These are phyloP conservation scores for Acrossocheilus fasciatus DNA, from an alignment of 2,797 vertebrate species.

Conservation along the genomic window DNA sequence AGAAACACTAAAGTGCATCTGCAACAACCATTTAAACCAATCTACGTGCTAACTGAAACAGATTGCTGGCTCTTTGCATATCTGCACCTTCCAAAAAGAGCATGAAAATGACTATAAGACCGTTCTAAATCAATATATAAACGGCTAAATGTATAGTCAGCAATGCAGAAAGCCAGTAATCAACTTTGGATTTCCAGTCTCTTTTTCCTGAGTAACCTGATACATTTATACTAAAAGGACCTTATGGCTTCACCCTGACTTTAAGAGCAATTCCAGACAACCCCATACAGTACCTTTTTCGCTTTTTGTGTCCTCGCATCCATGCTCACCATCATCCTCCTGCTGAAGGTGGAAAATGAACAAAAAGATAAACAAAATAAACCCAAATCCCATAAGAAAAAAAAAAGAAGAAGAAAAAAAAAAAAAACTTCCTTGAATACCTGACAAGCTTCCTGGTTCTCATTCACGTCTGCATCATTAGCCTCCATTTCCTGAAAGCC, in stretches of 20 bases:
- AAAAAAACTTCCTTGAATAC: constrained; percentile 14
- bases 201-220: constrained; percentile 79
- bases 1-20: constrained; percentile 78
- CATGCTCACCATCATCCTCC: constrained; percentile 71
- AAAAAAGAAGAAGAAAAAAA: no score
- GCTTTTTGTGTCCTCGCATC: constrained; percentile 77
- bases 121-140: neutral
- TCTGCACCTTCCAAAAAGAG: constrained; percentile 47
- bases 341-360: constrained; percentile 47
- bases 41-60: constrained; percentile 62
- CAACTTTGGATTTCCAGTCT: constrained; percentile 95
- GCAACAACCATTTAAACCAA: constrained; percentile 71
- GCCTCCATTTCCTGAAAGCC: constrained; percentile 51
- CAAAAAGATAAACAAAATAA: neutral
- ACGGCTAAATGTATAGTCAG: neutral
- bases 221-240: constrained; percentile 69
- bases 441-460: constrained; percentile 43
- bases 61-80: constrained; percentile 78
- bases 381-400: neutral
- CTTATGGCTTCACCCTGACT: constrained; percentile 65
- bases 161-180: constrained; percentile 87
- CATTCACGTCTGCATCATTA: constrained; percentile 47
- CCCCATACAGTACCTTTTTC: constrained; percentile 91
- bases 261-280: constrained; percentile 49
- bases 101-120: neutral